Evolutionary conservation across 1,140 invertebrate genomes (phyloP).

Genomic region (Heterodera schachtii): DNA sequence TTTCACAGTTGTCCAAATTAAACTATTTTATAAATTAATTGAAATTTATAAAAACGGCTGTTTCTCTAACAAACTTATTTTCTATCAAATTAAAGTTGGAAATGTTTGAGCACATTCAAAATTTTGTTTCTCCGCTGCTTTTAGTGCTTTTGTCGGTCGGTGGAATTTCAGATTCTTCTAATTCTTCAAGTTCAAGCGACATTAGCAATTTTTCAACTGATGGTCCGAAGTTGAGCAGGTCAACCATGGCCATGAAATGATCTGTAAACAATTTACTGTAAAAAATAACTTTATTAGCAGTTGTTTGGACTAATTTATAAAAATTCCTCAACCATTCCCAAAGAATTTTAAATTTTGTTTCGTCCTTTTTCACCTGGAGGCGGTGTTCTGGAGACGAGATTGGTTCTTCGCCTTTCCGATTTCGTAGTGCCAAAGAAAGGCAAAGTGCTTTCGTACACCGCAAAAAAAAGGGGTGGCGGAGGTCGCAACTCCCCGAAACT

Average conservation of each 20-base stretch:
- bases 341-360: background rate
- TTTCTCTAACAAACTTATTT: no score
- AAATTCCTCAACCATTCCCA: background rate
- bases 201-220: constrained; percentile 25
- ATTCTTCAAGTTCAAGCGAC: constrained; percentile 24
- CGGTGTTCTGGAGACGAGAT: constrained; percentile 16
- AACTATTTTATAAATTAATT: no score
- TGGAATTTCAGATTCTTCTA: constrained; percentile 22
- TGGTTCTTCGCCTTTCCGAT: background rate
- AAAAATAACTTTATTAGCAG: constrained; percentile 25
- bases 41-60: no score
- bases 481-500: background rate
- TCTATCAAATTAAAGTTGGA: no score
- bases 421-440: constrained; percentile 16
- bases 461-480: background rate
- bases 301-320: constrained; percentile 14
- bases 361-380: constrained; percentile 3
- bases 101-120: background rate
- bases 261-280: constrained; percentile 1
- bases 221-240: constrained; percentile 18
- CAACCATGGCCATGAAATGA: constrained; percentile 37
- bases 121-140: background rate
- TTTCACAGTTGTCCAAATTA: no score
- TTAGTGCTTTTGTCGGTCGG: constrained; percentile 2
- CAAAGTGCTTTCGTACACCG: constrained; percentile 20